A percentile compares a stretch with the other conserved stretches of the same genome.
Conservation (phyloP, 2,797 vertebrate genomes). For the Coracias cyanogaster region DNA sequence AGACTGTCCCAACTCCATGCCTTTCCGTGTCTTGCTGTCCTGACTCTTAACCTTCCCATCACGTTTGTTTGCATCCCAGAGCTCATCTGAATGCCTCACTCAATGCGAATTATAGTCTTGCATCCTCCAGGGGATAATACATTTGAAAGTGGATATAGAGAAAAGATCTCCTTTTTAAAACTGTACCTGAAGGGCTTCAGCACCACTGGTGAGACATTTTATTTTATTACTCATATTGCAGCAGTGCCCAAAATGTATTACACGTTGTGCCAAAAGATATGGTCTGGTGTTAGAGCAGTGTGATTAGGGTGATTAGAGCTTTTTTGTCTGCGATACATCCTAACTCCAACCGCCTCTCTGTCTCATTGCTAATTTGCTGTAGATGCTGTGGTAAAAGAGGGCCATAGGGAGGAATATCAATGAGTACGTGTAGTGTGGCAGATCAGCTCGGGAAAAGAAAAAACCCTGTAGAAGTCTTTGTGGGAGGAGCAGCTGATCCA, state of each 20-base stretch:
- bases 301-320: slow-evolving; percentile 24
- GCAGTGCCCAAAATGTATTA: not conserved
- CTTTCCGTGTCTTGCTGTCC: not conserved
- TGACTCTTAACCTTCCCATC: slow-evolving; percentile 55
- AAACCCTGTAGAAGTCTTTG: not conserved
- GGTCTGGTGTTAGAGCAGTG: not conserved
- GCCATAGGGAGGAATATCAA: slow-evolving; percentile 44
- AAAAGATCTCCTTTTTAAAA: slow-evolving; percentile 25
- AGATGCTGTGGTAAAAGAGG: not conserved
- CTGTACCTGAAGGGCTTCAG: slow-evolving; percentile 36
- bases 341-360: not conserved
- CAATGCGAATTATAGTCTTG: slow-evolving; percentile 36
- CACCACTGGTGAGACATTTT: not conserved
- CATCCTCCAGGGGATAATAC: slow-evolving; percentile 8
- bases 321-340: not conserved
- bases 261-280: not conserved
- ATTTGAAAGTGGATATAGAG: slow-evolving; percentile 4
- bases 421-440: not conserved
- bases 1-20: not conserved
- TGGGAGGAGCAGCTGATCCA: not conserved
- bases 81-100: slow-evolving; percentile 40
- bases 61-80: slow-evolving; percentile 40
- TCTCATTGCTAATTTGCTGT: slow-evolving; percentile 44
- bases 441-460: not conserved
- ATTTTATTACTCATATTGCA: not conserved